Evolutionary conservation across 92 coral and sea anemone species (phyloP), one percentile per base, ranked within the genome.

Genomic region (Muricea muricata): DNA sequence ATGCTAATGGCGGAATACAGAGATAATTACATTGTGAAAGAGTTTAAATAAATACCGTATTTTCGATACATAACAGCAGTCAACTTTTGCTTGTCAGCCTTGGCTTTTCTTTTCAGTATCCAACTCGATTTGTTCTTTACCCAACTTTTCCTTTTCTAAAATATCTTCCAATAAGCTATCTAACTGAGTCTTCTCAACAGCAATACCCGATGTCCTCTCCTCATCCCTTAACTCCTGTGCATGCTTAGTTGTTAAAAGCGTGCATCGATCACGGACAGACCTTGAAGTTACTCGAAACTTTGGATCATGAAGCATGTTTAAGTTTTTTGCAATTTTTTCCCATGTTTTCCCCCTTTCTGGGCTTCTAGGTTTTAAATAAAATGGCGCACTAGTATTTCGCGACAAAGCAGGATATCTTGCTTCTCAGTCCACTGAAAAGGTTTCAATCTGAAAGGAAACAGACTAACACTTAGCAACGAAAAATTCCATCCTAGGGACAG

Each of bases 341-440:
- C 87, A 87, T 35, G 81, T 30, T 73, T 72, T 55, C 25, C 56
- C 87, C 29, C 81, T 80, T 87, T 87, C 87, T 23, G 12, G 47
- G 41, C 75, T 58, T 57, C 88, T 76, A 10, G 52, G 54, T 45
- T 76, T 85, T 24, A 32, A 46, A 47, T 5, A 34, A 63, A 60
- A 86, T 52, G 90, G 90, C 80, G 79, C 85, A 86, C 80, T n/a
- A 79, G 54, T 21, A 86, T 30, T 60, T 86, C 86, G 65, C 90
- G 67, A 58, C 90, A 86, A 30, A 86, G 76, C 42, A 79, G 73
- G 21, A 86, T 67, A 74, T 86, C 85, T 41, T 86, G 90, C 17
- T 67, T 73, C 21, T 74, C 37, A 6, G 88, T 73, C 88, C 88
- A 83, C 32, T 47, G 34, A 56, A 84, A 75, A 69, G 20, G 74